Conservation (phyloP, 2,113 vertebrate genomes). For the Amphilophus citrinellus region DNA sequence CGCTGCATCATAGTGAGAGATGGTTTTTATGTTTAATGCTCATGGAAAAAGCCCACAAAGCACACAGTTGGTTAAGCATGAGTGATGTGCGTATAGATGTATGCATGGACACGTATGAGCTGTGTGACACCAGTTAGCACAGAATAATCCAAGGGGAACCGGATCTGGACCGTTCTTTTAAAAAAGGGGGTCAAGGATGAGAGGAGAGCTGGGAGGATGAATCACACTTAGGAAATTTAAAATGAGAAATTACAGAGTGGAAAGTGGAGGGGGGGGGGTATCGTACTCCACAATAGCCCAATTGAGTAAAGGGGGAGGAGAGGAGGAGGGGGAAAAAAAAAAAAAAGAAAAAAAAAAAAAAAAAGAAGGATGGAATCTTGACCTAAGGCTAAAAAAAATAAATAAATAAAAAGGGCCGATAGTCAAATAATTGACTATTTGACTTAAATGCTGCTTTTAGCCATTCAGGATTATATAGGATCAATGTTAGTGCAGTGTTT, state of each 20-base stretch:
- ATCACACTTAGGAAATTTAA: neutral
- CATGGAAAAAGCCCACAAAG: constrained; percentile 60
- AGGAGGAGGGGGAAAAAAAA: no score
- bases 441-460: neutral
- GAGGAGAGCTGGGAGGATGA: neutral
- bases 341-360: no score
- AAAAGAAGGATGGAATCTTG: neutral
- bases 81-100: constrained; percentile 10
- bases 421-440: neutral
- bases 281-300: neutral
- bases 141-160: neutral
- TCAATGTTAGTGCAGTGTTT: neutral
- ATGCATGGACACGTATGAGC: neutral
- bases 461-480: neutral
- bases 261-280: neutral
- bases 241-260: constrained; percentile 6
- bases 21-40: constrained; percentile 56
- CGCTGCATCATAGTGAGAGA: constrained; percentile 16
- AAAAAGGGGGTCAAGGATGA: constrained; percentile 1
- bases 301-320: neutral
- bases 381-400: neutral
- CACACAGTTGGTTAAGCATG: constrained; percentile 68
- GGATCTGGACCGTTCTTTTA: neutral
- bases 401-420: neutral
- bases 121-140: neutral